These are phyloP conservation scores for Pachliopta kotzebuea DNA, from an alignment of 2,888 invertebrate genomes.

Conservation along the genomic window DNA sequence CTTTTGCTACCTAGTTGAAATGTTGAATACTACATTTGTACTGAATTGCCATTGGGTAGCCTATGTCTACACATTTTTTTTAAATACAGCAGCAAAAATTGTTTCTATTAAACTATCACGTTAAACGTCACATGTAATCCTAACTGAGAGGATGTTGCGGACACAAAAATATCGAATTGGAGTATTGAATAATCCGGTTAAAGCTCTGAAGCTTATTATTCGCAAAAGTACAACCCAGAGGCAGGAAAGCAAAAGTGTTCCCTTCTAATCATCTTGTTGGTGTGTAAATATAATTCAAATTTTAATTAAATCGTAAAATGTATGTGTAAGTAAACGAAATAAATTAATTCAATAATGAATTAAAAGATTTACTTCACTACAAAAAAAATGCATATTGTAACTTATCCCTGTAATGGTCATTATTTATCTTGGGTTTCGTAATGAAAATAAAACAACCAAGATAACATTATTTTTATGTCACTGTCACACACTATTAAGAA, in stretches of 20 bases:
- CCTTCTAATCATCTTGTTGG: too few species aligned
- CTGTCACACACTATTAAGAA: background rate
- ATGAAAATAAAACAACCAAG: slow-evolving; percentile 1
- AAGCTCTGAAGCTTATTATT: background rate
- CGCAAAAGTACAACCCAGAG: too few species aligned
- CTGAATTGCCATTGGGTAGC: background rate
- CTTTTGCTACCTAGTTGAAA: too few species aligned
- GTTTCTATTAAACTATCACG: background rate
- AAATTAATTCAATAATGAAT: too few species aligned
- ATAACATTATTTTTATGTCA: slow-evolving; percentile 1
- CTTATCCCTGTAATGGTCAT: background rate
- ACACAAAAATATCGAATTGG: slow-evolving; percentile 8
- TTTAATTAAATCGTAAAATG: too few species aligned
- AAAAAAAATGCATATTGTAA: too few species aligned
- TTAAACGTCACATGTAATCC: background rate
- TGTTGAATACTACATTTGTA: too few species aligned
- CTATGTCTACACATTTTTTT: background rate
- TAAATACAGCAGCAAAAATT: background rate
- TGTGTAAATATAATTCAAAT: too few species aligned
- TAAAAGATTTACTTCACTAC: too few species aligned
- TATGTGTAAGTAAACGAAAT: too few species aligned
- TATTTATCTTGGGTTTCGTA: background rate
- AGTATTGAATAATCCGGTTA: slow-evolving; percentile 1
- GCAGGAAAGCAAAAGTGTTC: too few species aligned
- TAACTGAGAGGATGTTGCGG: slow-evolving; percentile 6